Base-by-base conservation (phyloP, 2,888 invertebrate genomes). In the Tetheella fluctuosa region DNA sequence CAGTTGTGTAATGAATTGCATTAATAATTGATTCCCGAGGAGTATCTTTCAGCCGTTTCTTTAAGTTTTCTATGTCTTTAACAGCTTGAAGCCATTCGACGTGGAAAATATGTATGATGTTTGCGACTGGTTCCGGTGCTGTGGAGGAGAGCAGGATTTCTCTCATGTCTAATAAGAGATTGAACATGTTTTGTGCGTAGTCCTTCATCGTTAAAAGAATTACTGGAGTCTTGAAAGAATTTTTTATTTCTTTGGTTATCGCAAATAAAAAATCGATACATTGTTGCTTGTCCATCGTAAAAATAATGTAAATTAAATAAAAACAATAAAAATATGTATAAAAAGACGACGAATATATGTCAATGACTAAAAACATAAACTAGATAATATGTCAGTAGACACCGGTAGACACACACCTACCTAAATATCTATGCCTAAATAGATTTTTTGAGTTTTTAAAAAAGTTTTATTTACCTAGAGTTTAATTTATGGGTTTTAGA, bases 121-220 rank as follows among this genome's bases (percentile, higher is more conserved):
- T 72, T 28, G 58, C 34, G 13, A 81, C 30, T 30, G 60, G 57
- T 1, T 71, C 60, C 2, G 65, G 42, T 12, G 57, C 15, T 6
- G 64, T 63, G 8, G 69, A 37, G 5, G 68, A 60, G 8, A 74
- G 15, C 52, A 77, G 52, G 42, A 76, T 69, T 25, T 57, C 20
- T 20, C 69, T 67, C 60, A 81, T 65, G 15, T 74, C 70, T 56
- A 68, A 58, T 42, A 77, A 61, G 0, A 65, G 61, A 5, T 69
- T 64, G 28, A 74, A 74, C 20, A 80, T 65, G 25, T 58, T 23
- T 15, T 71, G 65, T 1, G 76, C 78, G 61, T 76, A 84, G 62
- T 84, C 83, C 28, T 69, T 78, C 54, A 60, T 60, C 8, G 81
- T 84, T n/a, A 83, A 56, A n/a, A 79, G 67, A 61, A 84, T 78